A percentile compares a stretch with the other conserved stretches of the same genome.
These are phyloP conservation scores for Atta cephalotes DNA, from an alignment of 1,140 invertebrate genomes.

Conservation along the genomic window DNA sequence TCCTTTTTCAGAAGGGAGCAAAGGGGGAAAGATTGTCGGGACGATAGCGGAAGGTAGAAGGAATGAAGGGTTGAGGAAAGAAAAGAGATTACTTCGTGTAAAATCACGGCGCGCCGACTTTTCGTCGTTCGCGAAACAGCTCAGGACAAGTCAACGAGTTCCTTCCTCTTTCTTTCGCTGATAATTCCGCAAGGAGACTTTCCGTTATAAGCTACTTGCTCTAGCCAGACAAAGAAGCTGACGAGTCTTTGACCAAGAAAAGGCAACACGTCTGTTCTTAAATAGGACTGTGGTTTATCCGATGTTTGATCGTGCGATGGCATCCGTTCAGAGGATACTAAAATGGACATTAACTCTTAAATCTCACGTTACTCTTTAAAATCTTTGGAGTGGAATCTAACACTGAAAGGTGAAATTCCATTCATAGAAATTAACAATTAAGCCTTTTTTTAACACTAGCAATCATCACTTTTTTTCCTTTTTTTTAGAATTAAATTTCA, in stretches of 20 bases:
- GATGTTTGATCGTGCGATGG: background rate
- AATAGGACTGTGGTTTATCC: slow-evolving; percentile 42
- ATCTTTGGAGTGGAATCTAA: too few relatives aligned
- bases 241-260: slow-evolving; percentile 52
- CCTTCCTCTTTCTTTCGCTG: slow-evolving; percentile 67
- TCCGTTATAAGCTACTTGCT: slow-evolving; percentile 54
- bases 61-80: slow-evolving; percentile 30
- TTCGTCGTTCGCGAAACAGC: slow-evolving; percentile 69
- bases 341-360: background rate
- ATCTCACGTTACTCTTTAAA: too few relatives aligned
- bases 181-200: slow-evolving; percentile 55
- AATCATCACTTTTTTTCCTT: too few relatives aligned
- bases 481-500: too few relatives aligned
- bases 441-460: too few relatives aligned
- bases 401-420: too few relatives aligned
- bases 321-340: background rate
- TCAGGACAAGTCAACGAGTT: slow-evolving; percentile 66
- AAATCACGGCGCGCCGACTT: slow-evolving; percentile 66
- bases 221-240: slow-evolving; percentile 60
- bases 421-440: too few relatives aligned
- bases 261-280: slow-evolving; percentile 34
- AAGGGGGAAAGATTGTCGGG: background rate
- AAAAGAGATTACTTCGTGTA: slow-evolving; percentile 71
- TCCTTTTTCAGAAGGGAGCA: slow-evolving; percentile 34
- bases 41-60: background rate